phyloP scores from a whole-genome alignment of 1,140 invertebrate species.

The Drosophila yakuba region DNA sequence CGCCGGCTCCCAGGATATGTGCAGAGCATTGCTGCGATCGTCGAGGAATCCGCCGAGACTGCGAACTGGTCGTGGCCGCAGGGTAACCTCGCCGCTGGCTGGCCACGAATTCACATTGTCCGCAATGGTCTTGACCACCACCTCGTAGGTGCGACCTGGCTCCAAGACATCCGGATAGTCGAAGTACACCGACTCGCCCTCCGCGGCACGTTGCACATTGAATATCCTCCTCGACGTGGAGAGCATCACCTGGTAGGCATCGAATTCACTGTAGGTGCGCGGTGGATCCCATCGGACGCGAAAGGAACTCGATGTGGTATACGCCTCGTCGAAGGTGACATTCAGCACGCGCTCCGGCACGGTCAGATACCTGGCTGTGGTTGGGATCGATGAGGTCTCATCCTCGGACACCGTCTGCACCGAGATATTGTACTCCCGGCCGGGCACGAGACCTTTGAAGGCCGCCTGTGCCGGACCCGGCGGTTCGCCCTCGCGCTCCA shows the following conservation, averaged over 20 bases:
- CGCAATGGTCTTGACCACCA: constrained; percentile 95
- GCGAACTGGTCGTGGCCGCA: constrained; percentile 91
- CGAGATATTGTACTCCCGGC: constrained; percentile 85
- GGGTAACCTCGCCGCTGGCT: constrained; percentile 92
- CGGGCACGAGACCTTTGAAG: constrained; percentile 95
- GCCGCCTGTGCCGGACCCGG: constrained; percentile 96
- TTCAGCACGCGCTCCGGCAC: constrained; percentile 94
- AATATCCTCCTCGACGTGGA: constrained; percentile 88
- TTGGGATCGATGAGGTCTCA: constrained; percentile 94
- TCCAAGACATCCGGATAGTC: constrained; percentile 93
- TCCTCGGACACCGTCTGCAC: constrained; percentile 93
- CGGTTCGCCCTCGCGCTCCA: constrained; percentile 96
- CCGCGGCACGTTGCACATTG: constrained; percentile 87
- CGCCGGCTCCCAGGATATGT: constrained; percentile 91
- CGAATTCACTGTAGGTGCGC: constrained; percentile 92
- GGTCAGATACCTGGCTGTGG: constrained; percentile 95
- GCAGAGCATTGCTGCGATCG: constrained; percentile 89
- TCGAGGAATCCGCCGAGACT: constrained; percentile 87
- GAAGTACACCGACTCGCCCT: constrained; percentile 88
- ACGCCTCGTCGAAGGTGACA: constrained; percentile 91
- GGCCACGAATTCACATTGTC: constrained; percentile 97
- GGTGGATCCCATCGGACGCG: constrained; percentile 93
- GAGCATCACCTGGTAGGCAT: constrained; percentile 94
- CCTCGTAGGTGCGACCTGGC: constrained; percentile 94
- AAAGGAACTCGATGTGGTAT: constrained; percentile 91